Evolutionary conservation across 2,888 invertebrate genomes (phyloP).

Genomic region (Anagyrus pseudococci): DNA sequence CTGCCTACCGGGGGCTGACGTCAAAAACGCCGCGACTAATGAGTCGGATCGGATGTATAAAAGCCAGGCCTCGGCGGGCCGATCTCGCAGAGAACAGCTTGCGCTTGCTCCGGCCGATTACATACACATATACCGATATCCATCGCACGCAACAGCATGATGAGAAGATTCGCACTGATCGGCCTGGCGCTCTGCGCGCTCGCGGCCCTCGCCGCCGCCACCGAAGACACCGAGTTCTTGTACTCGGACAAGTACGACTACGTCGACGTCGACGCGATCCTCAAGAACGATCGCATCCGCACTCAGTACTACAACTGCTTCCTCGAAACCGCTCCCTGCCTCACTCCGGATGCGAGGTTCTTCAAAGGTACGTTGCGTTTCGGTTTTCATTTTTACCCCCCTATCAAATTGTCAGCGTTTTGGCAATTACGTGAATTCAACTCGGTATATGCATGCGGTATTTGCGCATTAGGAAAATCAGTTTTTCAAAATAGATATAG

Average conservation of each 20-base stretch:
- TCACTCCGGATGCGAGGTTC: constrained; percentile 48
- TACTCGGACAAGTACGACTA: constrained; percentile 52
- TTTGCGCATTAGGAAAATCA: too few species aligned
- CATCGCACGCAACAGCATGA: constrained; percentile 8
- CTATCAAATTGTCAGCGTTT: too few species aligned
- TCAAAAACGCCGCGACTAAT: background rate
- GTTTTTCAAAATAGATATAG: too few species aligned
- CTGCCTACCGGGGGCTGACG: background rate
- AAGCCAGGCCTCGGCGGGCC: background rate
- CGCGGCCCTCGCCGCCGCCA: constrained; percentile 30
- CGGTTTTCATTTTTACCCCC: background rate
- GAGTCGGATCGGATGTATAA: background rate
- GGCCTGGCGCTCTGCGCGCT: constrained; percentile 25
- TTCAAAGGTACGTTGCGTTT: constrained; percentile 47
- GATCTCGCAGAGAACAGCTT: background rate
- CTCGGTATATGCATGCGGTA: too few species aligned
- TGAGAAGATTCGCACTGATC: background rate
- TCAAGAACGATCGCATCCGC: constrained; percentile 48
- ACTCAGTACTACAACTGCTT: constrained; percentile 53
- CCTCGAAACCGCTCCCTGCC: constrained; percentile 46
- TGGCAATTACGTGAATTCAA: too few species aligned
- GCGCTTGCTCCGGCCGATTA: background rate
- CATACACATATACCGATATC: background rate
- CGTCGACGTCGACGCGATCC: constrained; percentile 49
- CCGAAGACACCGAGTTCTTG: constrained; percentile 41